Base-by-base conservation (phyloP, 2,797 vertebrate species). In the Lycodopsis pacificus region DNA sequence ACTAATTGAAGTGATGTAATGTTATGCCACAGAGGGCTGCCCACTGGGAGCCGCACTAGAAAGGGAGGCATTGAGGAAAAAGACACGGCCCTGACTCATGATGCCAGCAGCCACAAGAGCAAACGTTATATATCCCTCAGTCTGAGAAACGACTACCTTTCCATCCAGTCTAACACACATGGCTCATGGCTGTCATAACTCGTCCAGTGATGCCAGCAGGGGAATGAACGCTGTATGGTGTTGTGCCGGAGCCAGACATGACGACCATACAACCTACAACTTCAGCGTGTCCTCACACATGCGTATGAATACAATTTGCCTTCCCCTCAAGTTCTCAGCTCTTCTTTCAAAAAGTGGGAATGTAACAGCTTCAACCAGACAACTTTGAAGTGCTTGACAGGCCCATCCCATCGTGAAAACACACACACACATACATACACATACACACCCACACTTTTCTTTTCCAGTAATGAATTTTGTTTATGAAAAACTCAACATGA, bases 1-100 rank as follows among this genome's bases (percentile, higher is more conserved):
- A 32, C 86, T 93, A 90, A 92, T 86, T 90, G 80, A 91, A 89
- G 83, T 93, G 92, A 95, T 88, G 94, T 94, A 90, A 93, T 91
- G 88, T 91, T 86, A 82, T 79, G 88, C 88, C 85, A 81, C 86
- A 73, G 87, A 89, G 80, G 78, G 72, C 83, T 74, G 87, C 73
- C 86, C 76, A 65, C 76, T 83, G 84, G 87, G 86, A 92, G 83
- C 67, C 6, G 56, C 59, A 77, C 81, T 81, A 92, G 85, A 92
- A 91, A 85, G 79, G 86, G 86, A 92, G 84, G 82, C 88, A 88
- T 89, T 88, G 86, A 89, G 76, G 80, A 80, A 56, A 82, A 88
- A 84, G 88, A 92, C 92, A 89, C 88, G 86, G 86, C 82, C 86
- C 79, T 71, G 86, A 88, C 83, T 84, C 86, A 81, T 46, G 83